phyloP scores from a whole-genome alignment of 2,113 vertebrate species.

The Cepphus grylle region DNA sequence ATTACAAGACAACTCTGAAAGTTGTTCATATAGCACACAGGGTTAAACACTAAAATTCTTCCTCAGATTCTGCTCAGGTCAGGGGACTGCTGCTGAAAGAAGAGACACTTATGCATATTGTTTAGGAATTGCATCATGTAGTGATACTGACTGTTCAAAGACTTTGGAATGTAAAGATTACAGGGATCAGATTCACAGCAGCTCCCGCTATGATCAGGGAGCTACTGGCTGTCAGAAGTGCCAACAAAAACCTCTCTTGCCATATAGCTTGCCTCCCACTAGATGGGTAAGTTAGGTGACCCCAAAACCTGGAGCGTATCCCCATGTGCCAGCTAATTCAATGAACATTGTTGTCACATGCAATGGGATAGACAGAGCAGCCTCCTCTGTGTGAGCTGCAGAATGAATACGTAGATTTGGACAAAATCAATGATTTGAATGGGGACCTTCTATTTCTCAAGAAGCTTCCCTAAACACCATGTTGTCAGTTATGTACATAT shows the following conservation, averaged over 20 bases:
- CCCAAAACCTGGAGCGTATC: neutral
- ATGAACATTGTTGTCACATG: neutral
- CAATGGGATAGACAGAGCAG: neutral
- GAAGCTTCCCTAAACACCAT: neutral
- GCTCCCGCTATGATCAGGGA: neutral
- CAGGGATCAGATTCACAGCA: neutral
- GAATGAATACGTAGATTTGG: neutral
- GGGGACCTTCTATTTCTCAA: neutral
- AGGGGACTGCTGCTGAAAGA: neutral
- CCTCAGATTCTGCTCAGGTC: neutral
- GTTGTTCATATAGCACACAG: neutral
- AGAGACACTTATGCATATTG: neutral
- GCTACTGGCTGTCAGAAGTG: neutral
- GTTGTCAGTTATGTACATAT: neutral
- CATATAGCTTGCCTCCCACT: neutral
- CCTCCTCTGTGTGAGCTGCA: neutral
- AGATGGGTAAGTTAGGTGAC: neutral
- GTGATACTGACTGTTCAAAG: neutral
- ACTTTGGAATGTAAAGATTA: neutral
- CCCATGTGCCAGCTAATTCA: fast-evolving
- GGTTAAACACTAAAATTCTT: neutral
- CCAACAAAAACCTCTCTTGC: neutral
- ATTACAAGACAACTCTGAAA: neutral
- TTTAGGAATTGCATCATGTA: neutral
- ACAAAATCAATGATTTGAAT: neutral